phyloP scores from a whole-genome alignment of 2,797 vertebrate species.

The Tympanoctomys barrerae region DNA sequence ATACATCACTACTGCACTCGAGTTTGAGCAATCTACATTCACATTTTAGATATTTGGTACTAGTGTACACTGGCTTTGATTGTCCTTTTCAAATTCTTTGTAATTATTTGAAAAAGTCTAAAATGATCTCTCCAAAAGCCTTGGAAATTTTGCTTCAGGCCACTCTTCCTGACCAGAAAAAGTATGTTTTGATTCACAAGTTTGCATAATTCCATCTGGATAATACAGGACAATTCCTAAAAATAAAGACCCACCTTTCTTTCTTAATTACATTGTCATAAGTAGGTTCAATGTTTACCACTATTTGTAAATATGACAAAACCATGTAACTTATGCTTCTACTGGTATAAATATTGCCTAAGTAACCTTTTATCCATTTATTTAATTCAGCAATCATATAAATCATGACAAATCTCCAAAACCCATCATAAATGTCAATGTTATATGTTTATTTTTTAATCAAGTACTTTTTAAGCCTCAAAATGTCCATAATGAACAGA shows the following conservation, averaged over 20 bases:
- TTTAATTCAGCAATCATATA: not conserved
- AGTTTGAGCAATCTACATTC: not conserved
- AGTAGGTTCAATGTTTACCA: not conserved
- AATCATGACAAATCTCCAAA: conserved; percentile 73
- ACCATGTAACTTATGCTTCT: not conserved
- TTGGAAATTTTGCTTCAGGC: not conserved
- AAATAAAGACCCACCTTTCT: not conserved
- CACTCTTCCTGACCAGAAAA: not conserved
- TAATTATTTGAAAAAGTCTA: conserved; percentile 30
- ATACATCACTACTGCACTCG: not conserved
- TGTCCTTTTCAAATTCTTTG: conserved; percentile 22
- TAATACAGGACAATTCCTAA: not conserved
- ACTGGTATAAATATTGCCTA: not conserved
- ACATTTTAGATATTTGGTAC: conserved; percentile 28
- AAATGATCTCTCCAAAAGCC: conserved; percentile 42
- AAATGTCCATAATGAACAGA: conserved; percentile 90
- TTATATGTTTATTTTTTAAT: conserved; percentile 92
- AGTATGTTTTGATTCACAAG: not conserved
- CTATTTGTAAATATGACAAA: conserved; percentile 22
- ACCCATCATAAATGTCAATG: conserved; percentile 87
- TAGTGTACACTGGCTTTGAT: not conserved
- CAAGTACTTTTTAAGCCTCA: conserved; percentile 90
- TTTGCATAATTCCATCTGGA: not conserved
- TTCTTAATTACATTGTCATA: not conserved
- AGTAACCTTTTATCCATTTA: conserved; percentile 22